A percentile compares a stretch with the other conserved stretches of the same genome.
These are phyloP conservation scores for Omphaloscelis lunosa DNA, from an alignment of 2,888 invertebrate species.

Conservation along the genomic window DNA sequence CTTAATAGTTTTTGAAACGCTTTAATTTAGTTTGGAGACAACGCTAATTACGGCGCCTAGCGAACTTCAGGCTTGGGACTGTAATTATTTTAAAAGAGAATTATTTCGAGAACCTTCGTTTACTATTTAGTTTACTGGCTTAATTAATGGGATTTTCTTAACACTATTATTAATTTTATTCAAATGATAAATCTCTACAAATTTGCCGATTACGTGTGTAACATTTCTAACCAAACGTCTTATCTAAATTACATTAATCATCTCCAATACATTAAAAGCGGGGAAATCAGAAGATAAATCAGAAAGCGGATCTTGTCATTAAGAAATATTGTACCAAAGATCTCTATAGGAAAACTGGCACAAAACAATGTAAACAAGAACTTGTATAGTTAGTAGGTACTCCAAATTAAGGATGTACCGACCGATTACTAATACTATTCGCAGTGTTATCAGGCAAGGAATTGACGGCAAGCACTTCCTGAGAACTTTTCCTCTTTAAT, in stretches of 20 bases:
- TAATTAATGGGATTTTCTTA: not conserved
- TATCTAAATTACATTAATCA: constrained; percentile 57
- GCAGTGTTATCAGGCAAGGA: constrained; percentile 51
- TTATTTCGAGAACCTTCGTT: not conserved
- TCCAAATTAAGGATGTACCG: constrained; percentile 26
- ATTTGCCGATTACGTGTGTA: constrained; percentile 28
- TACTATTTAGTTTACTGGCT: not conserved
- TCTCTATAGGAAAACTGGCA: constrained; percentile 29
- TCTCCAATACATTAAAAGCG: constrained; percentile 35
- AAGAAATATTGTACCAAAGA: constrained; percentile 12
- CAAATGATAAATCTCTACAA: constrained; percentile 25
- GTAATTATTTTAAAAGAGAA: constrained; percentile 7
- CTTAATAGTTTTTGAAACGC: constrained; percentile 41
- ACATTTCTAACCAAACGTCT: constrained; percentile 31
- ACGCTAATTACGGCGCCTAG: constrained; percentile 1
- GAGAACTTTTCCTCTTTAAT: constrained; percentile 48
- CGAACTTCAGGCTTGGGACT: not conserved
- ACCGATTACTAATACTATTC: constrained; percentile 39
- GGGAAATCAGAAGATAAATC: constrained; percentile 30
- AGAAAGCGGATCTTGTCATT: constrained; percentile 44
- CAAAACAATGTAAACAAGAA: constrained; percentile 8
- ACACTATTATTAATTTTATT: not conserved
- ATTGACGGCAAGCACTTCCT: constrained; percentile 41
- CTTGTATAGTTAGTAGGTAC: not conserved
- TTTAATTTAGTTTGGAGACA: constrained; percentile 13